Evolutionary conservation across 2,888 invertebrate genomes (phyloP).

Genomic region (Eristalis tenax): DNA sequence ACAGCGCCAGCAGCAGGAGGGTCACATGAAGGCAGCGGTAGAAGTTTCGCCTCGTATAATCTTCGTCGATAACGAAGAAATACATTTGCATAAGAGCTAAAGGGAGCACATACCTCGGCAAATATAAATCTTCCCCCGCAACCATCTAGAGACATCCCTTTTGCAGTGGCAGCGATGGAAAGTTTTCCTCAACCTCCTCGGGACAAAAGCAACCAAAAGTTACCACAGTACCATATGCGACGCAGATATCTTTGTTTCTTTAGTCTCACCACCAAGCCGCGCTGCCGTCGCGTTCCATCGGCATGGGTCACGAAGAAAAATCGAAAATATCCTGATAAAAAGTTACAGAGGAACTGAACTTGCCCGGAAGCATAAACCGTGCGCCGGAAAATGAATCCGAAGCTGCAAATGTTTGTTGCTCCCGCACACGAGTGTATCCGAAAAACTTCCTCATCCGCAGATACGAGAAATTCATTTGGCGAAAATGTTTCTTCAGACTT

Average conservation of each 20-base stretch:
- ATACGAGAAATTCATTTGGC: conserved; percentile 36
- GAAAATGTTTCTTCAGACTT: neutral
- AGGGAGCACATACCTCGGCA: conserved; percentile 60
- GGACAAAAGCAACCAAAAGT: conserved; percentile 11
- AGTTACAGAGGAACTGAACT: conserved; percentile 37
- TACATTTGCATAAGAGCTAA: conserved; percentile 69
- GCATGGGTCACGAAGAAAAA: conserved; percentile 28
- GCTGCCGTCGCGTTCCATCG: no score
- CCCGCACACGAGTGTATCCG: conserved; percentile 1
- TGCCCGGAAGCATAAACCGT: conserved; percentile 40
- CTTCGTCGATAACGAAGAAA: conserved; percentile 69
- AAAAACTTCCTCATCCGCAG: conserved; percentile 5
- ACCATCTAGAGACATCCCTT: neutral
- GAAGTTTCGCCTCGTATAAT: conserved; percentile 61
- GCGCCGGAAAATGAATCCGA: conserved; percentile 17
- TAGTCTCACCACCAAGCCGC: neutral
- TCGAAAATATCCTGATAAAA: conserved; percentile 64
- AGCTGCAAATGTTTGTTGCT: neutral
- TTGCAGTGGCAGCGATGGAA: neutral
- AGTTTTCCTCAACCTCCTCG: conserved; percentile 26
- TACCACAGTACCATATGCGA: conserved; percentile 48
- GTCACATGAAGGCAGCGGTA: conserved; percentile 2
- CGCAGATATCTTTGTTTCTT: conserved; percentile 36
- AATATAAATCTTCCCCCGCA: conserved; percentile 44
- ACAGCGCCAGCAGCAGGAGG: conserved; percentile 13